phyloP scores from a whole-genome alignment of 2,113 vertebrate species.

The Salvelinus namaycush region DNA sequence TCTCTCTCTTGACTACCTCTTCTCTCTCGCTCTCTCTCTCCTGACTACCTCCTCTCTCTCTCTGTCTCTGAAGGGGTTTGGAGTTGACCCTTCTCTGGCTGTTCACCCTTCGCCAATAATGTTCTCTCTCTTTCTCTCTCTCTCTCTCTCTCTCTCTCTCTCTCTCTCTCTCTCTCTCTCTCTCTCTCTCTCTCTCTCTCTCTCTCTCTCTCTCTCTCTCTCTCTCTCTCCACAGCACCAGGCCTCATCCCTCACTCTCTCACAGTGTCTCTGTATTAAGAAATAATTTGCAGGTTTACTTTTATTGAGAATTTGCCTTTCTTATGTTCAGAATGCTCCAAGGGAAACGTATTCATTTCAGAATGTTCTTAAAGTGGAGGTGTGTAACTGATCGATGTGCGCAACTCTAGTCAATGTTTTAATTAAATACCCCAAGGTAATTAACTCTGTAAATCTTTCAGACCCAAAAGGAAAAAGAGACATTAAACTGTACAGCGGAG shows the following conservation, averaged over 20 bases:
- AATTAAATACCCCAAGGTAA: constrained; percentile 62
- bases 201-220: too few relatives aligned
- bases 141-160: fast-evolving
- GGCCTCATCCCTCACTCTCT: too few relatives aligned
- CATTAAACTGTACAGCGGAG: background rate
- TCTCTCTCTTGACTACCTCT: background rate
- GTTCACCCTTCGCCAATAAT: too few relatives aligned
- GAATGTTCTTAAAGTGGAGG: background rate
- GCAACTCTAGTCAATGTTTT: constrained; percentile 54
- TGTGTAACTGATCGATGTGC: constrained; percentile 62
- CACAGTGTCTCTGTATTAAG: too few relatives aligned
- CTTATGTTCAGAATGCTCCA: background rate
- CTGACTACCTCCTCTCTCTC: background rate
- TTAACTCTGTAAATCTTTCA: constrained; percentile 48
- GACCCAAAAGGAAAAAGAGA: too few relatives aligned
- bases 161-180: background rate
- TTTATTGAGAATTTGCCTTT: background rate
- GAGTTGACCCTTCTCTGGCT: too few relatives aligned
- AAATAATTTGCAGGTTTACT: too few relatives aligned
- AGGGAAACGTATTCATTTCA: background rate
- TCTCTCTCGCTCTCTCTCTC: background rate
- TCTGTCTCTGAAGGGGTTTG: too few relatives aligned
- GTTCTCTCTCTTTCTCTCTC: background rate
- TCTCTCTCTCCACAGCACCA: too few relatives aligned
- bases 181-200: too few relatives aligned